Base-by-base conservation (phyloP, 2,113 vertebrate genomes). In the Canis aureus region DNA sequence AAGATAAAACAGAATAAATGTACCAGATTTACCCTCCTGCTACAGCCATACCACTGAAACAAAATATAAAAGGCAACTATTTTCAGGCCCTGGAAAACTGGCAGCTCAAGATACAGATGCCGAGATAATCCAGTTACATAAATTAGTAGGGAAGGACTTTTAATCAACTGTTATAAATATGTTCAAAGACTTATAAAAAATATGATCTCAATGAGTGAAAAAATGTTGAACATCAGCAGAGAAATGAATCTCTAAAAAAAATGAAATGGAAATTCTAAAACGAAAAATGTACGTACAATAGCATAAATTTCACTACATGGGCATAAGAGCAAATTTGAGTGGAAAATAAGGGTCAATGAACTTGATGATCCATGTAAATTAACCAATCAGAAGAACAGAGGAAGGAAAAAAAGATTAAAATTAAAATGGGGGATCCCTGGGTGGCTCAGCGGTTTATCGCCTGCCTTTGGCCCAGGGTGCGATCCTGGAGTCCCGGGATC, bases 171-270 rank as follows among this genome's bases (percentile, higher is more conserved):
- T 35, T 83, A 91, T 19, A 74, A 90, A 81, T 87, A 73, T 38
- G 17, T 64, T 82, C 25, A 89, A 91, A 3, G 38, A 64, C 32
- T 67, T 83, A 38, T 32, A 81, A 4, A 95, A 97, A 95, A 67
- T 3, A 89, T 73, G 22, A 78, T 43, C 86, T 93, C 78, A 89
- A 38, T 84, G 32, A 96, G 10, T 67, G 19, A 62, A 73, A 78
- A 80, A 80, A 25, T 12, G 3, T 9, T 32, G 43, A 80, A 16
- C 32, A 19, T 83, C 35, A 95, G 51, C 11, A 94, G 59, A 94
- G 53, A 94, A 97, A 83, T 16, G 9, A 91, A 94, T 51, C n/a
- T 27, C 27, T n/a, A 71, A n/a, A 71, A 71, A 89, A 53, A 74
- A 53, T 49, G 19, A 79, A 91, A 91, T 12, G 35, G 32, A 94